A percentile compares a stretch with the other conserved stretches of the same genome.
Evolutionary conservation across 2,113 vertebrate genomes (phyloP).

Genomic region (Muscicapa adusta): DNA sequence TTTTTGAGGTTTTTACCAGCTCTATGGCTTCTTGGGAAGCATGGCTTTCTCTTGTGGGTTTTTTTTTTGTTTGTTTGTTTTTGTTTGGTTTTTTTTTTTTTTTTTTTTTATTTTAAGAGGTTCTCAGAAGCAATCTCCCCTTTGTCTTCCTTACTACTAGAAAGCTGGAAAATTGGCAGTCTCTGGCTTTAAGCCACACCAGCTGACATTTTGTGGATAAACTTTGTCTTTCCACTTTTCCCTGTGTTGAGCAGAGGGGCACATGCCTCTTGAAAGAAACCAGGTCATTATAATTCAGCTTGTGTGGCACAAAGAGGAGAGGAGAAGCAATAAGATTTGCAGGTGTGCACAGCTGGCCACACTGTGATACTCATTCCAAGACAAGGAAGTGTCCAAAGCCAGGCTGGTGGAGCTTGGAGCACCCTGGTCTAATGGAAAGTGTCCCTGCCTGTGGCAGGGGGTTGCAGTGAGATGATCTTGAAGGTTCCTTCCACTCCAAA

Average conservation of each 20-base stretch:
- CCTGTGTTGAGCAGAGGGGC: rapidly evolving
- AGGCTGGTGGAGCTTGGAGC: neutral
- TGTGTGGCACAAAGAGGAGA: neutral
- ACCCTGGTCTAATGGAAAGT: neutral
- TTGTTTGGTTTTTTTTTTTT: too few relatives aligned
- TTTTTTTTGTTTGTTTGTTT: neutral
- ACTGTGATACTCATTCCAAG: neutral
- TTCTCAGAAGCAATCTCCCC: neutral
- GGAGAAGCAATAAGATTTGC: neutral
- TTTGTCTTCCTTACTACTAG: neutral
- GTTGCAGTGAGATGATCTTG: neutral
- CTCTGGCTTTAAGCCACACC: neutral
- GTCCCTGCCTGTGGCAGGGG: neutral
- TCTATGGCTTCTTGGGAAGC: neutral
- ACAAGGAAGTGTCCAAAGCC: neutral
- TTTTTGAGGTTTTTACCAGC: neutral
- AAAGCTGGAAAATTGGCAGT: neutral
- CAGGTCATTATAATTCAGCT: neutral
- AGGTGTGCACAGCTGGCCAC: neutral
- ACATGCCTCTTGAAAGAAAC: neutral
- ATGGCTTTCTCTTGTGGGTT: neutral
- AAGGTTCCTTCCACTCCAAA: neutral
- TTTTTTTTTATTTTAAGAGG: neutral
- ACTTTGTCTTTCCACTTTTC: neutral
- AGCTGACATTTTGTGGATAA: neutral